Evolutionary conservation across 2,113 vertebrate species (phyloP).

Genomic region (Indicator indicator): DNA sequence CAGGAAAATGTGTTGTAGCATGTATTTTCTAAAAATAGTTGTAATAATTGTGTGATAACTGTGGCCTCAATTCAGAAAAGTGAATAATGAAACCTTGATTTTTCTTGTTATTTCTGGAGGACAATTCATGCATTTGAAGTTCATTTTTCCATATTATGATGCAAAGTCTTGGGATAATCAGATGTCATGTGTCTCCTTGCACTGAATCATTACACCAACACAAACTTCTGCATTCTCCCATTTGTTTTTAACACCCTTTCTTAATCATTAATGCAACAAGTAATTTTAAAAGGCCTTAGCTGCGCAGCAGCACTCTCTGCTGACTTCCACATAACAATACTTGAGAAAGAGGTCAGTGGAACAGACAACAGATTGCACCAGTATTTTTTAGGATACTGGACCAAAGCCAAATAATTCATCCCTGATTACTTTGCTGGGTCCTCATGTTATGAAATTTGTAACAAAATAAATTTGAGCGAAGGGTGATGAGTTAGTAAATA

Average conservation of each 20-base stretch:
- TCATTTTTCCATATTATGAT: neutral
- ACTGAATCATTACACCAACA: neutral
- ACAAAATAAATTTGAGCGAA: too few relatives aligned
- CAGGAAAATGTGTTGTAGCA: neutral
- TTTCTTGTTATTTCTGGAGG: neutral
- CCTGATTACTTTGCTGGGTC: neutral
- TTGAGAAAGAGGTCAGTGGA: neutral
- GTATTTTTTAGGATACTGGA: neutral
- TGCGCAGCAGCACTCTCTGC: neutral
- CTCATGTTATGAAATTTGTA: neutral
- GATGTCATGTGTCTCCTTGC: neutral
- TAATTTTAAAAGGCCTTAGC: neutral
- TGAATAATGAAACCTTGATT: neutral
- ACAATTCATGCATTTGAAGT: conserved; percentile 23
- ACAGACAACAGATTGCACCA: neutral
- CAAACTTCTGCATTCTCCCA: neutral
- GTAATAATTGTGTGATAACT: neutral
- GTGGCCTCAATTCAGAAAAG: neutral
- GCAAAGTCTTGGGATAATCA: neutral
- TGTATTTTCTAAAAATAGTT: neutral
- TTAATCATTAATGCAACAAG: neutral
- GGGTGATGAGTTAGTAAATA: too few relatives aligned
- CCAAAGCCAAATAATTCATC: neutral
- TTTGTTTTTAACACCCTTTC: neutral
- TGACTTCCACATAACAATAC: neutral